Evolutionary conservation across 1,140 invertebrate species (phyloP), one percentile per base, ranked within the genome.

Genomic region (Drosophila sechellia): DNA sequence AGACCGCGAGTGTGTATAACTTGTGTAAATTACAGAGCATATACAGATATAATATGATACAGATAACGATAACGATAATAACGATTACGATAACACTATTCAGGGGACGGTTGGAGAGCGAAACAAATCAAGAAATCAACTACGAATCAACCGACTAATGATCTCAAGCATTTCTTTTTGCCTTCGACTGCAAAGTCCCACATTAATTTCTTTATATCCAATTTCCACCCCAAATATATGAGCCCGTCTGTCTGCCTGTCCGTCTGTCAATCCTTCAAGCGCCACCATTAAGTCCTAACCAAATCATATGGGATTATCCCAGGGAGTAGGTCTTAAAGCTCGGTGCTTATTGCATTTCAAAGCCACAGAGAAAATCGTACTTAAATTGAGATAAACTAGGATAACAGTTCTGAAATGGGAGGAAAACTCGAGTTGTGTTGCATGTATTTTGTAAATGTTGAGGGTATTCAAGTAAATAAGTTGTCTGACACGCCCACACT

Each of bases 11-110:
- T 77, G 77, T 77, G 68, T 77, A 79, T 76, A 83, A 85, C 77
- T 63, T 69, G 69, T 81, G 77, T 81, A 81, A 84, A 80, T 77
- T 84, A 66, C 50, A 77, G 63, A 77, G 69, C 58, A 55, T 55
- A 77, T 54, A 60, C 55, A 73, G 61, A 40, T 20, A 69, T 60
- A 56, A 68, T 58, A 72, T 39, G 31, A 31, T 31, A 31, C 31
- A 43, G 37, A 49, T 74, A 50, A 64, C 20, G 12, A 57, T 50
- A 64, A 40, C 20, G 58, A 56, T 55, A 79, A 48, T 54, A 45
- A 72, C 27, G 61, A 63, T 54, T 55, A 72, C 59, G 50, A 83
- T 54, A 54, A 48, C 27, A 70, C 27, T 65, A 65, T 42, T 68
- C 60, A 46, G 50, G 68, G 66, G 68, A 70, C 43, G 50, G 65